Evolutionary conservation across 1,140 invertebrate species (phyloP).

Genomic region (Drosophila arawakana): DNA sequence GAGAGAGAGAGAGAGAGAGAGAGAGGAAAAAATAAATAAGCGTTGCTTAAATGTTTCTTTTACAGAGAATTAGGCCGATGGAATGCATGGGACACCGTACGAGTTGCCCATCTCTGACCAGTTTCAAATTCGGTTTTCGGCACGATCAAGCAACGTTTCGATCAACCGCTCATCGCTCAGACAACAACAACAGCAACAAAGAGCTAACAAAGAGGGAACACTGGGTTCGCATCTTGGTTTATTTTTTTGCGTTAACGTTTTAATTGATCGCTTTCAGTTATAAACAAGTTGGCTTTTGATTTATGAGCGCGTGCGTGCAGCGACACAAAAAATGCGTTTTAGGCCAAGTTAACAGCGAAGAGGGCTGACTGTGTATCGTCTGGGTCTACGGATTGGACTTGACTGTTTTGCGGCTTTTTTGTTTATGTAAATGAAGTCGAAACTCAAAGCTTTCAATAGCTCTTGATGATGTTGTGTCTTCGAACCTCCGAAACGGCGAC

Average conservation of each 20-base stretch:
- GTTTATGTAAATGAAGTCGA: constrained; percentile 61
- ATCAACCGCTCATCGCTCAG: constrained; percentile 64
- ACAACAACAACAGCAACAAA: constrained; percentile 14
- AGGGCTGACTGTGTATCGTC: constrained; percentile 7
- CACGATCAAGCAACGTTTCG: constrained; percentile 73
- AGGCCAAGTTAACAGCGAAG: constrained; percentile 52
- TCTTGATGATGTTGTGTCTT: constrained; percentile 74
- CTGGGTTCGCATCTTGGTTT: constrained; percentile 54
- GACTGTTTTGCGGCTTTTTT: constrained; percentile 38
- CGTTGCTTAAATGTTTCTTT: constrained; percentile 51
- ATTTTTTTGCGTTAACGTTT: constrained; percentile 81
- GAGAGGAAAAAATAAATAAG: constrained; percentile 19
- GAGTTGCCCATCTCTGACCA: constrained; percentile 46
- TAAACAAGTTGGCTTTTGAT: constrained; percentile 81
- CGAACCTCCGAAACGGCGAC: constrained; percentile 49
- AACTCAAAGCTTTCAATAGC: constrained; percentile 71
- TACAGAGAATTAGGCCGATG: constrained; percentile 68
- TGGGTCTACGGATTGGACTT: background rate
- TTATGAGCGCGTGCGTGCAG: constrained; percentile 79
- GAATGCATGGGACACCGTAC: constrained; percentile 50
- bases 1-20: constrained; percentile 9
- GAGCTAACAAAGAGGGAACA: background rate
- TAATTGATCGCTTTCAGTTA: constrained; percentile 82
- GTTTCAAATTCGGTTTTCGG: constrained; percentile 70
- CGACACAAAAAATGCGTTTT: constrained; percentile 76